phyloP scores from a whole-genome alignment of 2,888 invertebrate genomes.

The Achlya flavicornis region DNA sequence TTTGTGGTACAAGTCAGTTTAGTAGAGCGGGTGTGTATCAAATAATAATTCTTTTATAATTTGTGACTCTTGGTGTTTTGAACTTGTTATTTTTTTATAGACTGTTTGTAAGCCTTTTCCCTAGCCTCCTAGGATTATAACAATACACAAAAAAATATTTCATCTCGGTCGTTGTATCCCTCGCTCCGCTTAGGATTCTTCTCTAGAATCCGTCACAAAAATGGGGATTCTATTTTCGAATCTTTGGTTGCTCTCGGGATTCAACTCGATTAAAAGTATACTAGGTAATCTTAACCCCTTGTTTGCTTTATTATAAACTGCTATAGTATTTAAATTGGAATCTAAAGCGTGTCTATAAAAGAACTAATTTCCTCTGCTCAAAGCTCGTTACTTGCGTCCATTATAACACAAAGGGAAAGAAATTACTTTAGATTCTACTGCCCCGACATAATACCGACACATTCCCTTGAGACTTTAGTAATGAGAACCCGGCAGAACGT shows the following conservation, averaged over 20 bases:
- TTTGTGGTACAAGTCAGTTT: not conserved
- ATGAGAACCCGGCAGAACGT: slow-evolving; percentile 12
- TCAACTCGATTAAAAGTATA: too few species aligned
- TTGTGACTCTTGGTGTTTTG: not conserved
- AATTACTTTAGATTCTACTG: slow-evolving; percentile 12
- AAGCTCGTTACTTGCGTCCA: slow-evolving; percentile 3
- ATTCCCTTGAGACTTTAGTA: slow-evolving; percentile 12
- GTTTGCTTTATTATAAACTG: too few species aligned
- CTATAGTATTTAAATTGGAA: not conserved
- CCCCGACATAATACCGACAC: slow-evolving; percentile 11
- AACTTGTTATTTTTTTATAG: too few species aligned
- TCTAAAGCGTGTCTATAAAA: not conserved
- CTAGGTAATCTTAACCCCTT: too few species aligned
- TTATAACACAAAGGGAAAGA: slow-evolving; percentile 10
- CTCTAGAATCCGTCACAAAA: too few species aligned
- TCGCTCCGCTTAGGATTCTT: too few species aligned
- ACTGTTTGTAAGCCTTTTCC: too few species aligned
- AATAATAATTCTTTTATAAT: not conserved
- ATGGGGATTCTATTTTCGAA: too few species aligned
- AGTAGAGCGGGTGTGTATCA: not conserved
- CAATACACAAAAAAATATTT: too few species aligned
- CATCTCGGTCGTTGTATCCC: too few species aligned
- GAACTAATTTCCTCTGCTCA: not conserved
- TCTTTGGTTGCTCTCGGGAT: too few species aligned
- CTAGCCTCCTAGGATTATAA: too few species aligned